Percentiles rank a stretch among this genome's conserved stretches.
Conservation (phyloP, 2,888 invertebrate genomes). For the Lasioglossum zephyrum region DNA sequence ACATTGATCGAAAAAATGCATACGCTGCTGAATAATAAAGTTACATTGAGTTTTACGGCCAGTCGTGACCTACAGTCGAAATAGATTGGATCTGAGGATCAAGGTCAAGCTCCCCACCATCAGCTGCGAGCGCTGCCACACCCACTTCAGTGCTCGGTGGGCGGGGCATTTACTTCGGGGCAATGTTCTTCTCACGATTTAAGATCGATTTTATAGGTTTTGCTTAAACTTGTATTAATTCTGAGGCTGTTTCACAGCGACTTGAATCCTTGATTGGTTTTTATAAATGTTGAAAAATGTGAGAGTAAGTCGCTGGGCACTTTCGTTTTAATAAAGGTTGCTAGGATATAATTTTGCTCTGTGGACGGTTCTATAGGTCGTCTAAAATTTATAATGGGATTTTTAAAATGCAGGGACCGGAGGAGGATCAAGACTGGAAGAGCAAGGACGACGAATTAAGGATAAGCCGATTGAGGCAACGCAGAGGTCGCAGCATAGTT, state of each 20-base stretch:
- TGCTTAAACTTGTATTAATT: not conserved
- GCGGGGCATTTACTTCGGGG: not conserved
- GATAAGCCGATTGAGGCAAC: slow-evolving; percentile 88
- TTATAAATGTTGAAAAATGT: not conserved
- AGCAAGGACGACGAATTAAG: slow-evolving; percentile 82
- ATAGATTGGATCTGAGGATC: not conserved
- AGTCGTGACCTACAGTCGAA: not conserved
- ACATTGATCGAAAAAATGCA: not conserved
- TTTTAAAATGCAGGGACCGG: slow-evolving; percentile 82
- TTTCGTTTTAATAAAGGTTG: slow-evolving; percentile 32
- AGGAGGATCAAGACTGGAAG: slow-evolving; percentile 85
- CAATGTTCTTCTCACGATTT: not conserved
- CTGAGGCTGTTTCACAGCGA: no score
- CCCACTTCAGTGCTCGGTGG: not conserved
- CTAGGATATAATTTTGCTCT: slow-evolving; percentile 21
- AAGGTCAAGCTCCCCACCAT: not conserved
- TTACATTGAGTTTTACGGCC: not conserved
- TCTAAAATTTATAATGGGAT: slow-evolving; percentile 40
- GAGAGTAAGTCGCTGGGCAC: not conserved
- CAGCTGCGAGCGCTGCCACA: not conserved
- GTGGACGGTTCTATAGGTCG: slow-evolving; percentile 26
- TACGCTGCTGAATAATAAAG: slow-evolving; percentile 10
- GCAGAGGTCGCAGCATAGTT: slow-evolving; percentile 93
- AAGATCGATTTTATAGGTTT: not conserved
- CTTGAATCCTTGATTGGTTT: no score